These are phyloP conservation scores for Anhinga rufa DNA, from an alignment of 2,113 vertebrate species.

Conservation along the genomic window DNA sequence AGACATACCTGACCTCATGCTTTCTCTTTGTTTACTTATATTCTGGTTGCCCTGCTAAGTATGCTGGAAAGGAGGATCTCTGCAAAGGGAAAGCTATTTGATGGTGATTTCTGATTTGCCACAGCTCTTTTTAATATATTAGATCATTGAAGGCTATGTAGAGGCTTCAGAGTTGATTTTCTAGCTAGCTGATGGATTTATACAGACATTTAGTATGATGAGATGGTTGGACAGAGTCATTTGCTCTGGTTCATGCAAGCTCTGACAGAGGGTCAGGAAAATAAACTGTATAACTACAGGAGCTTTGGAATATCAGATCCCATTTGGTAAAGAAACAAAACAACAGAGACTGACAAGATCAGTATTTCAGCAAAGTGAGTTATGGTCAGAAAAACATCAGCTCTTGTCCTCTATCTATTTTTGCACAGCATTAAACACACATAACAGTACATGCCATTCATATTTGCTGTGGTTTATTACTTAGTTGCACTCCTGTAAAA, in stretches of 20 bases:
- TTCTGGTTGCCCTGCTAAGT: not conserved
- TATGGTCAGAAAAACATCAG: not conserved
- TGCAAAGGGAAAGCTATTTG: not conserved
- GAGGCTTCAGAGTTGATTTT: constrained; percentile 8
- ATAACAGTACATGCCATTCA: not conserved
- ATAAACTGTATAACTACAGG: not conserved
- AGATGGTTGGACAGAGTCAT: not conserved
- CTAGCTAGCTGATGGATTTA: not conserved
- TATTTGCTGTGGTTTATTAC: not conserved
- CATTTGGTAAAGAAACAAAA: constrained; percentile 19
- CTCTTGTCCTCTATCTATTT: not conserved
- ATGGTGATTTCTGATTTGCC: not conserved
- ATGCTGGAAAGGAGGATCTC: not conserved
- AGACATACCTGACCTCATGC: not conserved
- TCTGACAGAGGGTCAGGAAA: constrained; percentile 18
- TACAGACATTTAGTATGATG: not conserved
- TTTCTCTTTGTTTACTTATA: not conserved
- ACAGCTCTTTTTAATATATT: not conserved
- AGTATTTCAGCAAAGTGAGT: not conserved
- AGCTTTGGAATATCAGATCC: not conserved
- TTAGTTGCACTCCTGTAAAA: not conserved
- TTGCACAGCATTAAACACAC: not conserved
- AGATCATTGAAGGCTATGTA: not conserved
- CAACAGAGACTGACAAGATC: not conserved
- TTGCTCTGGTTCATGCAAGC: not conserved